Conservation (phyloP, 2,888 invertebrate species). For the Arrhopalites spinosus region DNA sequence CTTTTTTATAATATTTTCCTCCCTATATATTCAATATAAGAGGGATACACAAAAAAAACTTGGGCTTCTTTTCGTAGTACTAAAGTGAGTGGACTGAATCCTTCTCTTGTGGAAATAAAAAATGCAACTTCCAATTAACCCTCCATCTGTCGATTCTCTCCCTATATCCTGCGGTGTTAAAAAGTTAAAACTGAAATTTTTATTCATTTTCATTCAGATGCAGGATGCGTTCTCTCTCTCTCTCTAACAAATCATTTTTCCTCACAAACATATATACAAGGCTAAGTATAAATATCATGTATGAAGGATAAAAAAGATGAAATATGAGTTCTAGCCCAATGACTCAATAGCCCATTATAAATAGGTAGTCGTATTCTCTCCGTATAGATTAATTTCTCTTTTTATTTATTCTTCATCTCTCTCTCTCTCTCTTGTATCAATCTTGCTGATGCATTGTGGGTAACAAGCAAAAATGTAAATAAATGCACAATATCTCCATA, state of each 20-base stretch:
- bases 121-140: constrained; percentile 46
- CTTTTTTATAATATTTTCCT: constrained; percentile 12
- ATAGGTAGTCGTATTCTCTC: constrained; percentile 25
- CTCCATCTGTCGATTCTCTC: constrained; percentile 49
- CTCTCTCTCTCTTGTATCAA: constrained; percentile 20
- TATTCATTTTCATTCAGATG: constrained; percentile 35
- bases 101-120: constrained; percentile 37
- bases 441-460: constrained; percentile 39
- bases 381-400: constrained; percentile 37
- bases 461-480: constrained; percentile 33
- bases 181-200: constrained; percentile 31
- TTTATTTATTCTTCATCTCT: constrained; percentile 14
- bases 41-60: no score
- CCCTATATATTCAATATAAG: not conserved
- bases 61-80: no score
- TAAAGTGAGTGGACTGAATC: constrained; percentile 15
- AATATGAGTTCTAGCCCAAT: constrained; percentile 33
- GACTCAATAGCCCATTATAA: constrained; percentile 37
- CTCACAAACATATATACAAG: constrained; percentile 1
- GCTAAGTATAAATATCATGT: not conserved
- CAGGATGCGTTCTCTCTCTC: constrained; percentile 23
- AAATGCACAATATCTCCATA: constrained; percentile 2
- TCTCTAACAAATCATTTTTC: constrained; percentile 20
- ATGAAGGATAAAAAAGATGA: not conserved
- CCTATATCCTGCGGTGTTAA: constrained; percentile 44